phyloP scores from a whole-genome alignment of 2,113 vertebrate genomes.

The Clarias magur region DNA sequence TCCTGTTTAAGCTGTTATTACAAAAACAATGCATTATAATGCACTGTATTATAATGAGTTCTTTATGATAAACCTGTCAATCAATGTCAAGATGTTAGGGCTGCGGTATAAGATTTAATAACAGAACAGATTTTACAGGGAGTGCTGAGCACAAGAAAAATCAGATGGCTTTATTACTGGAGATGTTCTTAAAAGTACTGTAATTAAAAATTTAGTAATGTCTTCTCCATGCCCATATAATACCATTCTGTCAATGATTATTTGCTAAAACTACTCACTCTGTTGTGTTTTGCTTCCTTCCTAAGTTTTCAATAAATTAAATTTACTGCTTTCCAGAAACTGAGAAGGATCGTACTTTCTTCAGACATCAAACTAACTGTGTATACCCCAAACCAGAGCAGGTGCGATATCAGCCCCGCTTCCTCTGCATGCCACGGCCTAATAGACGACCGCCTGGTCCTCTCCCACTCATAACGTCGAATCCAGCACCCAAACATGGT shows the following conservation, averaged over 20 bases:
- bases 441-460: slow-evolving; percentile 6
- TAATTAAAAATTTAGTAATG: background rate
- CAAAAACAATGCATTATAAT: background rate
- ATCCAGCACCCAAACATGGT: slow-evolving; percentile 1
- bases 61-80: background rate
- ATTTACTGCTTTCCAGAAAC: background rate
- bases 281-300: background rate
- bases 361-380: background rate
- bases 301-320: background rate
- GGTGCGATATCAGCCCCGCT: slow-evolving; percentile 35
- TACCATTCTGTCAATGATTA: background rate
- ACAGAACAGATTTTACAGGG: background rate
- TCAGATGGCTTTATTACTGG: background rate
- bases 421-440: slow-evolving; percentile 37
- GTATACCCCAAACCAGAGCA: background rate
- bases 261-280: background rate
- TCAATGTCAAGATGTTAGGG: background rate
- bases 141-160: background rate
- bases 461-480: slow-evolving; percentile 31
- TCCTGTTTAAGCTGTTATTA: background rate
- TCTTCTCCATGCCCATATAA: background rate
- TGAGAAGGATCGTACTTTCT: background rate
- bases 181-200: too few species aligned
- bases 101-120: background rate
- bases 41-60: background rate